Base-by-base conservation (phyloP, 2,888 invertebrate species). In the Drosophila recens region DNA sequence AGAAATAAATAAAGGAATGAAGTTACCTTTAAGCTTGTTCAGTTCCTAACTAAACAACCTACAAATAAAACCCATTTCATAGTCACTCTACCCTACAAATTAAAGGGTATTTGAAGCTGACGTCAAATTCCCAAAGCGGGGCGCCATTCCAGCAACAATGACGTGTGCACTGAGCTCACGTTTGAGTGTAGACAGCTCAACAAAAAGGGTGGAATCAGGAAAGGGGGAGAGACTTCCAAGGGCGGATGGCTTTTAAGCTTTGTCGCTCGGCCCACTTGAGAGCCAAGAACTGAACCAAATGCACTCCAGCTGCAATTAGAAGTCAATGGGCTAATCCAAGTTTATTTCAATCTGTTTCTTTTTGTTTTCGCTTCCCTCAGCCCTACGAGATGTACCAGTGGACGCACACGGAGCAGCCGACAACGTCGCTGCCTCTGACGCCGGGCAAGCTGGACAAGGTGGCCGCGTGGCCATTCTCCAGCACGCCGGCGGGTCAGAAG, bases 311-410 rank as follows among this genome's bases (percentile, higher is more conserved):
- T 70, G 80, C 88, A 83, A 85, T 83, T 82, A 87, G 64, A 67
- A 73, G 67, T 87, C 85, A 87, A 87, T 87, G 82, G 74, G 67
- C 54, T 79, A 67, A 75, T 72, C 45, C 66, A 43, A 67, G 52
- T 59, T 69, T 53, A 64, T 67, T 65, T 30, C 49, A 65, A 48
- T 27, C 23, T 45, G 17, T 33, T 38, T 56, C 93, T 94, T 36
- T 13, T 13, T 17, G 1, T 30, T 36, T 13, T 13, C 15, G 1
- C 23, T 6, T 15, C 13, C 13, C 0, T 4, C 42, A 98, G 98
- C 96, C 97, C 67, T 97, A 96, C 93, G 94, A 96, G 90, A 97
- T 97, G 96, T 98, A 98, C 93, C 97, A 96, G 91, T 98, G 98
- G 98, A 95, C 97, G 27, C 96, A 97, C 91, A 96, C 96, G 75